Evolutionary conservation across 2,113 vertebrate species (phyloP), one percentile per base, ranked within the genome.

Genomic region (Chascanopsetta lugubris): DNA sequence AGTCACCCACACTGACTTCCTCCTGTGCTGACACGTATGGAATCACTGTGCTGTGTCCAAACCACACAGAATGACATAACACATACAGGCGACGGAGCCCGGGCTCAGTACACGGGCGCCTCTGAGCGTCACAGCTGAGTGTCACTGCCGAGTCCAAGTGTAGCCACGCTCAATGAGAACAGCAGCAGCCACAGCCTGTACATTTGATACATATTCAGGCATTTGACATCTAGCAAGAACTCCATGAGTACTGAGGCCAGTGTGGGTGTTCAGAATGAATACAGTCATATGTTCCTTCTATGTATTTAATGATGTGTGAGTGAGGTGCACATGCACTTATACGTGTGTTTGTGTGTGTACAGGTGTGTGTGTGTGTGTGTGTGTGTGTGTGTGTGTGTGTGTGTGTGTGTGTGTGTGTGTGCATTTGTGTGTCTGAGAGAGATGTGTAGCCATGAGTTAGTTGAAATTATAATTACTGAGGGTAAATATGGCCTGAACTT

Each of bases 1-100:
- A 74, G 75, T 85, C 71, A 66, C 67, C 77, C 79, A 68, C 81
- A 80, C 22, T 47, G 47, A 73, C 79, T 88, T 86, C 65, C 81
- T 81, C 69, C 72, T 60, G 36, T 63, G 75, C 85, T 75, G 82
- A 87, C 83, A 75, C 80, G 76, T 65, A 83, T 77, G 82, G 75
- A 88, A 82, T 82, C 57, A 87, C 77, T 65, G 69, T 61, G 61
- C 65, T 27, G 48, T 50, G 75, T 80, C 70, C 0, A 29, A 66
- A 84, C 59, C 80, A 40, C 77, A 63, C 70, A 26, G 49, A 79
- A 80, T 77, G 70, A 85, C 77, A 82, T 79, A 80, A 85, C 79
- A 69, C 54, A 81, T 69, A 59, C 30, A 48, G 29, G 53, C 13
- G 68, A 85, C 1, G 24, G 61, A 47, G 72, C 63, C 26, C 36